A percentile compares a stretch with the other conserved stretches of the same genome.
Evolutionary conservation across 2,888 invertebrate species (phyloP).

Genomic region (Lithodes maja): DNA sequence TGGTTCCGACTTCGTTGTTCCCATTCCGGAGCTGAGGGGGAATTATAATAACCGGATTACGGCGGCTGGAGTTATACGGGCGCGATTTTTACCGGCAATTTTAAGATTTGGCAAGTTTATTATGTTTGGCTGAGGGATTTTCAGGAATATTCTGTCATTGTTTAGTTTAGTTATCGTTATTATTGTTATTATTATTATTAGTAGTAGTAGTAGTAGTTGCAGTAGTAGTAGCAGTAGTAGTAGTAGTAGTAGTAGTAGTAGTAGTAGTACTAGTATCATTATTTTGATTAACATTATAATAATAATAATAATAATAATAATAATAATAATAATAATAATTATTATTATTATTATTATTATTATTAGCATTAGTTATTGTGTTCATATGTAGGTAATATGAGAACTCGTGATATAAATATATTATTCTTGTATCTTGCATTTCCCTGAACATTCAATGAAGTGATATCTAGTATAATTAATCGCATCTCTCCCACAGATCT

Average conservation of each 20-base stretch:
- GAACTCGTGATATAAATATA: too few species aligned
- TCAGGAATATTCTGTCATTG: neutral
- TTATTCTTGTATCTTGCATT: too few species aligned
- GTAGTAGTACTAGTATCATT: neutral
- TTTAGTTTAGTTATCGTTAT: constrained; percentile 6
- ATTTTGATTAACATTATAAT: neutral
- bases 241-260: neutral
- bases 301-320: neutral
- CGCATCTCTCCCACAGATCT: too few species aligned
- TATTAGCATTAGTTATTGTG: neutral
- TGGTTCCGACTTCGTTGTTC: constrained; percentile 50
- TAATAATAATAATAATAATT: neutral
- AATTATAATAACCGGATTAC: constrained; percentile 60
- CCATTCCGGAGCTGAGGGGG: constrained; percentile 45
- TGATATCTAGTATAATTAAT: too few species aligned
- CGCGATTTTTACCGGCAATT: too few species aligned
- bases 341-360: neutral
- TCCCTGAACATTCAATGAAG: too few species aligned
- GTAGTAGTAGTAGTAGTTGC: constrained; percentile 8
- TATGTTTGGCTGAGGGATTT: neutral
- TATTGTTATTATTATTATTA: neutral
- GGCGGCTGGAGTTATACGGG: too few species aligned
- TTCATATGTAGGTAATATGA: too few species aligned
- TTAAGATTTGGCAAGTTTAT: too few species aligned
- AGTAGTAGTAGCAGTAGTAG: neutral